phyloP scores from a whole-genome alignment of 2,113 vertebrate genomes.

The Dunckerocampus dactyliophorus region DNA sequence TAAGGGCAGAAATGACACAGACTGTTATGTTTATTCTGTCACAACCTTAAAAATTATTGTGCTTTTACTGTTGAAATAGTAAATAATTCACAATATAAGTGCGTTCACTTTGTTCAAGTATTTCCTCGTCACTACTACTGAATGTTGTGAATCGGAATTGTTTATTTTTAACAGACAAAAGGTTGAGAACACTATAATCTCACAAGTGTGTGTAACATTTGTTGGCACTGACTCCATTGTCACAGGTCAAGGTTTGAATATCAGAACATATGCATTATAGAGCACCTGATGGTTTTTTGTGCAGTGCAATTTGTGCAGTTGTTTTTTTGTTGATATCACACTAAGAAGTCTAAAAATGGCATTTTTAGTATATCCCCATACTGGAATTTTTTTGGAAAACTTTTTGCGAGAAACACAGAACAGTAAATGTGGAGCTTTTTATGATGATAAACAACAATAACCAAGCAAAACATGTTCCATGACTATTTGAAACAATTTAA shows the following conservation, averaged over 20 bases:
- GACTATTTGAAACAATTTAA: neutral
- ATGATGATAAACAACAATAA: no score
- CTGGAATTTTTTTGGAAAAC: no score
- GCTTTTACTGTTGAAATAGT: conserved; percentile 5
- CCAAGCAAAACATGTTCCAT: neutral
- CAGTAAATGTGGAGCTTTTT: no score
- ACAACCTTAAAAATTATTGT: conserved; percentile 5
- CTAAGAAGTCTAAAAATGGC: no score
- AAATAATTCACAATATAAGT: conserved; percentile 1
- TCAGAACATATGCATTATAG: no score
- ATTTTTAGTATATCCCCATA: no score
- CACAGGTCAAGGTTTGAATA: no score
- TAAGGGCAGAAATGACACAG: conserved; percentile 17
- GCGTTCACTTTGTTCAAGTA: conserved; percentile 2
- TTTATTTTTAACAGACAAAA: neutral
- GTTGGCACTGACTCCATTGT: neutral
- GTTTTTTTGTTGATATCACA: no score
- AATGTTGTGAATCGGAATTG: conserved; percentile 7
- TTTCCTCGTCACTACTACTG: conserved; percentile 8
- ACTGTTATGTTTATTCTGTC: conserved; percentile 18
- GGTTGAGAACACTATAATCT: conserved; percentile 8
- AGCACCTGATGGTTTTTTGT: no score
- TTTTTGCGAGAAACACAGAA: no score
- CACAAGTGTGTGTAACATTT: conserved; percentile 9
- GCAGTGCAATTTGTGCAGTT: no score